Percentiles rank a stretch among this genome's conserved stretches.
Conservation (phyloP, 2,113 vertebrate species). For the Condylura cristata region DNA sequence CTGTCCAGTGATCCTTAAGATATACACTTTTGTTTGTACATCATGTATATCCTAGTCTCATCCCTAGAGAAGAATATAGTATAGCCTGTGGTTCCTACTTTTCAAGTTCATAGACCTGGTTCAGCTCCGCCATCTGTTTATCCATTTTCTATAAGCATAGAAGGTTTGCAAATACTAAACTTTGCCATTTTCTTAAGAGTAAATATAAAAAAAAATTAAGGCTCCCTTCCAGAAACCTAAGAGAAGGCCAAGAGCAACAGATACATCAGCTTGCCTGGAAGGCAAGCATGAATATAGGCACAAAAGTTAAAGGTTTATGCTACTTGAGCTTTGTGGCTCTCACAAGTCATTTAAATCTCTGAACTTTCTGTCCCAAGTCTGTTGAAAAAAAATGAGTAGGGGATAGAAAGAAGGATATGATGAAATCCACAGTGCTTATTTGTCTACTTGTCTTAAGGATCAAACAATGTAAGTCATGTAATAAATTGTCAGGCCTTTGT, state of each 20-base stretch:
- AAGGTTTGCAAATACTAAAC: neutral
- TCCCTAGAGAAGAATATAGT: neutral
- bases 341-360: neutral
- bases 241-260: neutral
- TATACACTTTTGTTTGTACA: neutral
- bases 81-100: neutral
- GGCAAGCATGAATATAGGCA: neutral
- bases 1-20: neutral
- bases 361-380: neutral
- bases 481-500: neutral
- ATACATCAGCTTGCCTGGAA: neutral
- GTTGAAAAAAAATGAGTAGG: neutral
- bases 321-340: neutral
- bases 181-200: neutral
- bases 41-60: neutral
- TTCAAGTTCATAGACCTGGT: neutral
- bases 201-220: slow-evolving; percentile 35
- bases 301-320: neutral
- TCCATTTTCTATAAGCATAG: neutral
- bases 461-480: neutral
- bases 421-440: neutral
- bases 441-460: neutral
- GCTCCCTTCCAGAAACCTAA: neutral
- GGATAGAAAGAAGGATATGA: neutral
- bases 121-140: neutral